phyloP scores from a whole-genome alignment of 2,797 vertebrate species.

The Acrossocheilus fasciatus region DNA sequence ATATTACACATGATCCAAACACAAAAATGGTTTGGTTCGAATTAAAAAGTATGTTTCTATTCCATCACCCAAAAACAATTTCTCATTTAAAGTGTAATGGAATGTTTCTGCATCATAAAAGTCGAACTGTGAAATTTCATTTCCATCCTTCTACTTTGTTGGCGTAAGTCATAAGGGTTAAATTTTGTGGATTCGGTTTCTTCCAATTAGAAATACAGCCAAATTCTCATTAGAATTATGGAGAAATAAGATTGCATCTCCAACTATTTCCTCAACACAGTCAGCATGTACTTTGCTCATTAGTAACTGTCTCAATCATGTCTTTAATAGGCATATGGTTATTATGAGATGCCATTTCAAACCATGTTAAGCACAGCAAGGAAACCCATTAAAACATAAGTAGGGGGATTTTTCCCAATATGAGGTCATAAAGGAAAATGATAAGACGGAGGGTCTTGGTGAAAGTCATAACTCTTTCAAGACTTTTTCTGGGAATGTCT shows the following conservation, averaged over 20 bases:
- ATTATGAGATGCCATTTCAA: constrained; percentile 77
- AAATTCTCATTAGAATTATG: constrained; percentile 57
- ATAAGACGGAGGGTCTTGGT: constrained; percentile 41
- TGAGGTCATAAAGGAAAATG: constrained; percentile 57
- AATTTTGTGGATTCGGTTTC: constrained; percentile 44
- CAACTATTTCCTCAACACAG: constrained; percentile 29
- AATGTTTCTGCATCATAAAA: constrained; percentile 12
- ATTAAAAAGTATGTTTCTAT: background rate
- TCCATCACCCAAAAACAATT: background rate
- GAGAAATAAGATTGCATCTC: constrained; percentile 52
- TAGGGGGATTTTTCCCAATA: constrained; percentile 60
- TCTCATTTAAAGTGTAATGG: constrained; percentile 7
- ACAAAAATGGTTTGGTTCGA: background rate
- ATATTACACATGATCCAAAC: background rate
- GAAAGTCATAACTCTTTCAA: constrained; percentile 44
- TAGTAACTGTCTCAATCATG: constrained; percentile 70
- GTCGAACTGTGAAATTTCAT: constrained; percentile 48
- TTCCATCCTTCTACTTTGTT: constrained; percentile 22
- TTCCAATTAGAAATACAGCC: constrained; percentile 48
- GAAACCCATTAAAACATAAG: constrained; percentile 59
- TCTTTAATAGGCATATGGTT: constrained; percentile 75
- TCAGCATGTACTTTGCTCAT: constrained; percentile 46
- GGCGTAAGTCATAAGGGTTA: constrained; percentile 29
- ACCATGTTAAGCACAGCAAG: constrained; percentile 82
- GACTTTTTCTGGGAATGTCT: constrained; percentile 8